Base-by-base conservation (phyloP, 1,140 invertebrate genomes). In the Scaptomyza montana region DNA sequence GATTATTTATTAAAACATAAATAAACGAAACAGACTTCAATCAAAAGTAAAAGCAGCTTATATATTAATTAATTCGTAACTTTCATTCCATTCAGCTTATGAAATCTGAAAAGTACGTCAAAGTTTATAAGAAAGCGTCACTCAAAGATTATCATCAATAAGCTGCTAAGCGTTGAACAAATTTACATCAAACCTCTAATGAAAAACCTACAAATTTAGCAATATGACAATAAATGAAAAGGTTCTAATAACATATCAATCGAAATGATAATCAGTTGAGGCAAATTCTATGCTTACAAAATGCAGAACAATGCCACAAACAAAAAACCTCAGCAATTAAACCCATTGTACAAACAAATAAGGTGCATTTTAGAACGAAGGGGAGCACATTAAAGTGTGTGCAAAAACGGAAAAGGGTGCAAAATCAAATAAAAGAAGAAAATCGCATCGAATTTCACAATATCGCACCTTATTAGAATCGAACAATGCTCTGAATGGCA, bases 371-470 rank as follows among this genome's bases (percentile, higher is more conserved):
- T 10, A 4, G 13, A 39, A 10, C 7, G 30, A 43, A 25, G 21
- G 21, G 3, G 21, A 2, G 21, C 50, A 71, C 30, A 62, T 12
- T 45, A 59, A 66, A 36, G 33, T 36, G 49, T 63, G 78, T 61
- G 65, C 57, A 71, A 70, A 74, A 74, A 28, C 5, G 61, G 46
- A 46, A 50, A 69, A 71, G 70, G 62, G 76, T 89, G 78, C 76
- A 59, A 70, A 68, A 73, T 68, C 72, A 59, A 78, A 75, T 78
- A 70, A 78, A 64, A 49, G 78, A 70, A 49, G 64, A 84, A 89
- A 90, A 89, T 86, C 84, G 89, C 89, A 90, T 90, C 89, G 86
- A 90, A 90, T 90, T 90, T 90, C 89, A 89, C 89, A 90, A 90
- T 89, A 90, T 89, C 86, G 81, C 89, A 89, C 89, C 89, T 90